Evolutionary conservation across 2,797 vertebrate genomes (phyloP), one percentile per base, ranked within the genome.

Genomic region (Smutsia temminckii): DNA sequence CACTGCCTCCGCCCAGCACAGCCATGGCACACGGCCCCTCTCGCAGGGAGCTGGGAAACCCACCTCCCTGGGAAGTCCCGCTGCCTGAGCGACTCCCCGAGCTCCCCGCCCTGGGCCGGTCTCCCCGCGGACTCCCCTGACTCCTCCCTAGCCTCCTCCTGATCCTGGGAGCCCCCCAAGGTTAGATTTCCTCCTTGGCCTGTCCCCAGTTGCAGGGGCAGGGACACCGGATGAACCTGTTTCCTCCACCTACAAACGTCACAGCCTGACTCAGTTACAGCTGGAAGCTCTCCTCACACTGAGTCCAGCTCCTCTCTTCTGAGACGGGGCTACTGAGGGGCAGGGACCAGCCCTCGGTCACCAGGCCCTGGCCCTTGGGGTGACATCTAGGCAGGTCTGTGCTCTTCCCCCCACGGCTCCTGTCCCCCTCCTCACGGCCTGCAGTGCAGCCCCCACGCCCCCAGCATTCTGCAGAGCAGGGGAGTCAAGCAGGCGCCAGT

Each of bases 191-290:
- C 93, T 94, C 42, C 61, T 71, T 72, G 34, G 34, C 74, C 81
- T n/a, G 17, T 64, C 57, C 68, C n/a, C 12, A 0, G 66, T 46
- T 1, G 2, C 23, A 91, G 69, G 78, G 88, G 85, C 64, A 78
- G 92, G 37, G 34, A 75, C 59, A 72, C 93, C 0, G 7, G 96
- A 61, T 20, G 8, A 93, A 93, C 96, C 92, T 81, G 96, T 92
- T 96, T 88, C 63, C 90, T 69, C 57, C 27, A 57, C 66, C 59
- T 85, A 27, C 69, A 29, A 49, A 83, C 61, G 64, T 55, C 85
- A 75, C 12, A 6, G 25, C 11, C 77, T 95, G 86, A 91, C 51
- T 72, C 81, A 21, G 77, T 18, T 12, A 21, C 55, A 37, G 37
- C 42, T 55, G 18, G 63, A 42, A 51, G 37, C 10, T 12, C 23